Conservation (phyloP, 2,888 invertebrate species). For the Artemia sp. region DNA sequence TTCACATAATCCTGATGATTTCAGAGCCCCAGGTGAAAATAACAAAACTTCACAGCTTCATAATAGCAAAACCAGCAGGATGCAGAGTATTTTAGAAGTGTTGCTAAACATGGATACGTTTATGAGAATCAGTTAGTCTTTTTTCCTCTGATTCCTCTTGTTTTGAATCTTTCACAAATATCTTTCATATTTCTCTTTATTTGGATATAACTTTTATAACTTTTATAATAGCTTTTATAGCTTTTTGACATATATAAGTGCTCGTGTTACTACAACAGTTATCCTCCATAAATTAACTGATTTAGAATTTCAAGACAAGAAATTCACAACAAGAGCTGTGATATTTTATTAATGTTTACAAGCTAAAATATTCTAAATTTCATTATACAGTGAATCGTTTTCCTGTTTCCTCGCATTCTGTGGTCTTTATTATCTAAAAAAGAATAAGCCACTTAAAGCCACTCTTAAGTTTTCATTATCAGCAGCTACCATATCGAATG, state of each 20-base stretch:
- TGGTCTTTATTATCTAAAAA: conserved; percentile 37
- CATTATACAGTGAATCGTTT: conserved; percentile 77
- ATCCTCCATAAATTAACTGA: conserved; percentile 52
- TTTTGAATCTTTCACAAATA: conserved; percentile 37
- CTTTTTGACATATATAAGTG: conserved; percentile 42
- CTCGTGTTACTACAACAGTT: conserved; percentile 51
- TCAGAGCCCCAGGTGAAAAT: no score
- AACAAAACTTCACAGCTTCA: no score
- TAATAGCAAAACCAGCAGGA: background rate
- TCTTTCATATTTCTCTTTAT: conserved; percentile 26
- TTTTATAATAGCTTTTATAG: conserved; percentile 29
- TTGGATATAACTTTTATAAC: no score
- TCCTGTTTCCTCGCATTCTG: conserved; percentile 63
- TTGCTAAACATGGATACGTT: conserved; percentile 71
- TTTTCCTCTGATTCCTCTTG: conserved; percentile 71
- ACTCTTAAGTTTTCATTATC: conserved; percentile 39
- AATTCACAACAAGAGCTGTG: conserved; percentile 55
- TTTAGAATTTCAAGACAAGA: conserved; percentile 46
- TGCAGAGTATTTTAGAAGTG: conserved; percentile 42
- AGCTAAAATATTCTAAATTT: conserved; percentile 84
- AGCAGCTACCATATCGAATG: conserved; percentile 60
- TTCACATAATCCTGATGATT: no score
- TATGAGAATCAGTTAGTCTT: conserved; percentile 86
- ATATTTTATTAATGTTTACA: conserved; percentile 81
- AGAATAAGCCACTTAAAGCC: conserved; percentile 14